A percentile compares a stretch with the other conserved stretches of the same genome.
These are phyloP conservation scores for Oedothorax gibbosus DNA, from an alignment of 1,140 invertebrate genomes.

Conservation along the genomic window DNA sequence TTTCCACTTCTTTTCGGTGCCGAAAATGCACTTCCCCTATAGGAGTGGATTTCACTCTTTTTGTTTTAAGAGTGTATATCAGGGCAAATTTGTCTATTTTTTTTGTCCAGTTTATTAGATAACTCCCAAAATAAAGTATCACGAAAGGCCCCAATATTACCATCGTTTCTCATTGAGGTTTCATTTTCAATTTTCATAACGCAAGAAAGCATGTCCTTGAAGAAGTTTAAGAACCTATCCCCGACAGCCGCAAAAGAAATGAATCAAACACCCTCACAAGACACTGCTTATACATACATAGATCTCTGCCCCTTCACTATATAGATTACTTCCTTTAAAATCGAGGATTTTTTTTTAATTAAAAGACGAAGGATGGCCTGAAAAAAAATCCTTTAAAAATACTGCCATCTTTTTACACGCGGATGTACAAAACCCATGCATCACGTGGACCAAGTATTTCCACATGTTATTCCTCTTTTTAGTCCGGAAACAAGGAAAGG, in stretches of 20 bases:
- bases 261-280: constrained; percentile 21
- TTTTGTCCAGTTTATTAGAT: no score
- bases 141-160: no score
- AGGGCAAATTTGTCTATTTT: no score
- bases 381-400: constrained; percentile 43
- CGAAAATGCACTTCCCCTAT: no score
- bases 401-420: constrained; percentile 45
- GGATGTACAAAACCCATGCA: constrained; percentile 52
- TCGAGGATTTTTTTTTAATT: constrained; percentile 57
- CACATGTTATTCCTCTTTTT: constrained; percentile 56
- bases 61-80: no score
- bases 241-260: background rate
- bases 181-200: no score
- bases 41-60: no score
- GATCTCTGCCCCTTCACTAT: constrained; percentile 12
- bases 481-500: background rate
- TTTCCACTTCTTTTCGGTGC: no score
- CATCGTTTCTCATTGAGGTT: no score
- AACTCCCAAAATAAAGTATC: no score
- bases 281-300: background rate
- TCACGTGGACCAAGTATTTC: constrained; percentile 53
- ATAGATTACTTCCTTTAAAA: constrained; percentile 61
- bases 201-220: background rate
- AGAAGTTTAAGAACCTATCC: constrained; percentile 3
- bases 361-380: constrained; percentile 16